Base-by-base conservation (phyloP, 1,140 invertebrate species). In the Drosophila pseudoobscura region DNA sequence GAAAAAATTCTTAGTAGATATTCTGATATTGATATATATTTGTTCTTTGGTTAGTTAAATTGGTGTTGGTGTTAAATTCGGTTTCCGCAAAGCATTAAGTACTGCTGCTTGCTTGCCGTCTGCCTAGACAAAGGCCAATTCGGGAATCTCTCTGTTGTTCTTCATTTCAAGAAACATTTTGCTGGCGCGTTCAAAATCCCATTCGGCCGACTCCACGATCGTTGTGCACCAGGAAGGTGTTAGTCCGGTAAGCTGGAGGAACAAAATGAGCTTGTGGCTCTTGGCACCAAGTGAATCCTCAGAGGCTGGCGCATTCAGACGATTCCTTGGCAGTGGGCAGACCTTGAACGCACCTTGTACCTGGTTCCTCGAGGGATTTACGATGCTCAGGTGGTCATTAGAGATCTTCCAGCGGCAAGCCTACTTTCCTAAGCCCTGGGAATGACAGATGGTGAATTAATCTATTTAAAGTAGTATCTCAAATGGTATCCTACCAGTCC, bases 191-290 rank as follows among this genome's bases (percentile, higher is more conserved):
- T 80, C 62, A 6, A 89, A 69, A 17, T 84, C 49, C 89, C 89
- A 90, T n/a, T 78, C 55, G 9, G 80, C 84, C 15, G 77, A 63
- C 20, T 89, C 80, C 11, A 85, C 62, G 31, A 90, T 77, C n/a
- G 78, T 58, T 6, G 83, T 90, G 44, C 83, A 90, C 90, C 90
- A 91, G 6, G 77, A 53, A 11, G 72, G 70, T 43, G 74, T 82
- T 4, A 91, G 62, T 0, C 73, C 75, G 1, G 90, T 89, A 3
- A 89, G 17, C 50, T 89, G 83, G 15, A 85, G 73, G 44, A 91
- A 89, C 1, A 91, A 31, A 0, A 78, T 22, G 13, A 91, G 26
- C n/a, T 87, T 88, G 31, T 88, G 65, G 56, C 82, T 65, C 47
- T 87, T 75, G 0, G 47, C 51, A 22, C 83, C 63, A 9, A 88